phyloP scores from a whole-genome alignment of 2,113 vertebrate species.

The Syrmaticus mikado region DNA sequence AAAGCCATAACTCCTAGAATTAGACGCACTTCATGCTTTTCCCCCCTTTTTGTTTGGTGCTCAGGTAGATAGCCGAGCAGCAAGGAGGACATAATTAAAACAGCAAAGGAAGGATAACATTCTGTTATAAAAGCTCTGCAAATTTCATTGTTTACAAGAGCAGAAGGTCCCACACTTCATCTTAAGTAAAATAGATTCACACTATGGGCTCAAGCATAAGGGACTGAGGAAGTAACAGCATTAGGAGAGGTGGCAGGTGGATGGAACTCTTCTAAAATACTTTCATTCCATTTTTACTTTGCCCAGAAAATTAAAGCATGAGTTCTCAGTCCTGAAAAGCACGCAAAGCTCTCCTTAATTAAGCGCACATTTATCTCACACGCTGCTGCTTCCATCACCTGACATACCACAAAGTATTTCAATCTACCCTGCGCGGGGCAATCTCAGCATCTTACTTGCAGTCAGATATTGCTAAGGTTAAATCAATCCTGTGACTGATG shows the following conservation, averaged over 20 bases:
- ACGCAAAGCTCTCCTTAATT: constrained; percentile 13
- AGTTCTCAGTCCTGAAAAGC: background rate
- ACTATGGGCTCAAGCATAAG: background rate
- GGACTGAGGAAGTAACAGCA: background rate
- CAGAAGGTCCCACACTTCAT: background rate
- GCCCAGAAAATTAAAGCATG: background rate
- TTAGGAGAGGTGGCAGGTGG: background rate
- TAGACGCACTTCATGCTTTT: background rate
- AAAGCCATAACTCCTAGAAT: background rate
- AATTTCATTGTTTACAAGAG: background rate
- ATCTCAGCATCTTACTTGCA: background rate
- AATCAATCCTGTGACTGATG: constrained; percentile 35
- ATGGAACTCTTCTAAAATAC: background rate
- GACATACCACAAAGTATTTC: background rate
- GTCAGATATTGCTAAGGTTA: background rate
- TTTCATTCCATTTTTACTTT: background rate
- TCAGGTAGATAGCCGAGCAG: background rate
- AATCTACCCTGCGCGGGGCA: constrained; percentile 1
- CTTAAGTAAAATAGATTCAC: background rate
- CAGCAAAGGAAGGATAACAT: background rate
- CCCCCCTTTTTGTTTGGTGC: background rate
- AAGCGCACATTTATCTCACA: background rate
- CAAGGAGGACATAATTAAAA: background rate
- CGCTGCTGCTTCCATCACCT: background rate
- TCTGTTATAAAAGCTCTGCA: background rate